Conservation (phyloP, 2,797 vertebrate species). For the Aulostomus chinensis region DNA sequence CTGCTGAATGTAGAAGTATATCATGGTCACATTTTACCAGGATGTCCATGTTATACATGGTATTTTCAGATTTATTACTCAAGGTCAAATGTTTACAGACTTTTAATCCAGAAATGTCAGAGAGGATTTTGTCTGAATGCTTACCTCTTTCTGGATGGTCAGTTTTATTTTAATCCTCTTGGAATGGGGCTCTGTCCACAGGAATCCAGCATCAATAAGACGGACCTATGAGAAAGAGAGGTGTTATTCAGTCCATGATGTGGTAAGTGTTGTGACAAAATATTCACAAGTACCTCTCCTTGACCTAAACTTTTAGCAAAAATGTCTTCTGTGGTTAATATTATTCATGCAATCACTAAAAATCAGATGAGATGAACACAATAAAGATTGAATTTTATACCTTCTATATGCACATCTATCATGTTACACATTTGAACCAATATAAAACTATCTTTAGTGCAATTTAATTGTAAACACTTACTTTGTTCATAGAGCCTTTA, state of each 20-base stretch:
- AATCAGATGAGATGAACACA: too few relatives aligned
- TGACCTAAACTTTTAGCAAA: not conserved
- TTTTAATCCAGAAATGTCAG: too few relatives aligned
- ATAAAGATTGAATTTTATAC: too few relatives aligned
- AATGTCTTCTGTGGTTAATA: not conserved
- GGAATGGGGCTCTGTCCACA: conserved; percentile 99
- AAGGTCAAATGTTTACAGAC: too few relatives aligned
- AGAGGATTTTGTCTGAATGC: not conserved
- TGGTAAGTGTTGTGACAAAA: not conserved
- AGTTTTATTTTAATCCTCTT: conserved; percentile 97
- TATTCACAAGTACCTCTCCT: not conserved
- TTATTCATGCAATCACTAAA: not conserved
- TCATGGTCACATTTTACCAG: not conserved
- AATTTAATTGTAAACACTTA: too few relatives aligned
- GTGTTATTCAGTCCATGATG: not conserved
- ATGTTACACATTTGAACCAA: too few relatives aligned
- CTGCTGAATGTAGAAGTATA: not conserved
- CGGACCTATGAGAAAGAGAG: conserved; percentile 82
- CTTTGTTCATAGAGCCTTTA: conserved; percentile 91
- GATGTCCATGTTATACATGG: too few relatives aligned
- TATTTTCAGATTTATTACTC: too few relatives aligned
- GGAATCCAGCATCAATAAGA: conserved; percentile 94
- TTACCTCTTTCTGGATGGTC: conserved; percentile 97
- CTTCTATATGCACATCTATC: too few relatives aligned
- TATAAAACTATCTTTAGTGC: too few relatives aligned